phyloP scores from a whole-genome alignment of 2,113 vertebrate species.

The Austrofundulus limnaeus region DNA sequence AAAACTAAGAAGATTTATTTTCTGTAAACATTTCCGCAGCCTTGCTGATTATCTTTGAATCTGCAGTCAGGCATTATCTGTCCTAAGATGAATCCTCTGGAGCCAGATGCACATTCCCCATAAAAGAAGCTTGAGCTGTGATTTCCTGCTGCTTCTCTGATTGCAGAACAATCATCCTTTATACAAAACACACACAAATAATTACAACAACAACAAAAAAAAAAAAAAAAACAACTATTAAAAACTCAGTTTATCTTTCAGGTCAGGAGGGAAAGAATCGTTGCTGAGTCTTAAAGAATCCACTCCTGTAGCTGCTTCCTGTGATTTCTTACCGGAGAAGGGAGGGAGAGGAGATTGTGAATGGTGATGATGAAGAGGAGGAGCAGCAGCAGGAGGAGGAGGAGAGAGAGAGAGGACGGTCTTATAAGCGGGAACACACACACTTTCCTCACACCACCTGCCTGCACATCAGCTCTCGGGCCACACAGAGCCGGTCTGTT shows the following conservation, averaged over 20 bases:
- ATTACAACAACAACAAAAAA: background rate
- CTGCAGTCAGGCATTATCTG: conserved; percentile 9
- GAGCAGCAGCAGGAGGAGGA: conserved; percentile 12
- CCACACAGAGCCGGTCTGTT: conserved; percentile 52
- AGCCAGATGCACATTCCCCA: background rate
- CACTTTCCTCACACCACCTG: conserved; percentile 44
- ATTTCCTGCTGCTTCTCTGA: background rate
- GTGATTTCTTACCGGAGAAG: conserved; percentile 53
- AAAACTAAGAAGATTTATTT: background rate
- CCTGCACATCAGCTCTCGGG: conserved; percentile 44
- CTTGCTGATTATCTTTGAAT: conserved; percentile 12
- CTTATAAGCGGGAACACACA: conserved; percentile 44
- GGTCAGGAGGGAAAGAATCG: conserved; percentile 40
- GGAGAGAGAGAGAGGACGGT: conserved; percentile 37
- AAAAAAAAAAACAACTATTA: no score
- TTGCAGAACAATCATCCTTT: background rate
- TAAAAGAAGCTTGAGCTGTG: background rate
- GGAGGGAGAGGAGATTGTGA: conserved; percentile 59
- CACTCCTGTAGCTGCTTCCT: conserved; percentile 39
- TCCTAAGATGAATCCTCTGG: background rate
- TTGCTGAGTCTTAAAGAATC: conserved; percentile 28
- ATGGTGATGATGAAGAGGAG: conserved; percentile 33
- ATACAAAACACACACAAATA: background rate
- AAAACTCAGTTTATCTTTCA: conserved; percentile 26
- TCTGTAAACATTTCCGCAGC: conserved; percentile 6